Base-by-base conservation (phyloP, 2,888 invertebrate genomes). In the Matsumyia berberina region DNA sequence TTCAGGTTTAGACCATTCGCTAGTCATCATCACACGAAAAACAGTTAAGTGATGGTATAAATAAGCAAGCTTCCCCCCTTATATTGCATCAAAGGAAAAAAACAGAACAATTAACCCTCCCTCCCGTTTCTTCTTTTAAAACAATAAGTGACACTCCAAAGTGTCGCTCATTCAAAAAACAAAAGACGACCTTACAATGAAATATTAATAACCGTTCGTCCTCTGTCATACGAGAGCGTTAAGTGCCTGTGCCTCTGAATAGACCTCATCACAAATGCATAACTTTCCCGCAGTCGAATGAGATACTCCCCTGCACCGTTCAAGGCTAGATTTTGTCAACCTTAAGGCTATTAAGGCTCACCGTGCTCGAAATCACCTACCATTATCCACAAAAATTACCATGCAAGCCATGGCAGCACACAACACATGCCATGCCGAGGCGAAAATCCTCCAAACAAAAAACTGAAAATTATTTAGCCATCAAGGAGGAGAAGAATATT, bases 281-380 rank as follows among this genome's bases (percentile, higher is more conserved):
- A 73, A 42, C 51, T 39, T 53, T n/a, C 8, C 42, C 62, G 12
- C 15, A 53, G 12, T 39, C 24, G 17, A 67, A 53, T 17, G 31
- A 31, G 17, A 31, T 17, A n/a, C 53, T 11, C 35, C 5, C 35
- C 35, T 37, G 37, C n/a, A 24, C 29, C 1, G 19, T 31, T 31
- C 76, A 81, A 81, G 81, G 76, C 57, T 76, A 69, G 37, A 66
- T 76, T 11, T 29, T 57, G 42, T 73, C 72, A 60, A 53, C 8
- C 29, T 46, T n/a, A 51, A 31, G 11, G 49, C 37, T 17, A 33
- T 33, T 35, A 46, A 39, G 8, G 19, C n/a, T 8, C 31, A 49
- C 33, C 57, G 24, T 74, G 49, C 42, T 12, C 53, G n/a, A 66
- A 82, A 82, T 82, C 44, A 77, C 72, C 64, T 39, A 29, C n/a